A percentile compares a stretch with the other conserved stretches of the same genome.
Evolutionary conservation across 2,888 invertebrate species (phyloP).

Genomic region (Caradrina kadenii): DNA sequence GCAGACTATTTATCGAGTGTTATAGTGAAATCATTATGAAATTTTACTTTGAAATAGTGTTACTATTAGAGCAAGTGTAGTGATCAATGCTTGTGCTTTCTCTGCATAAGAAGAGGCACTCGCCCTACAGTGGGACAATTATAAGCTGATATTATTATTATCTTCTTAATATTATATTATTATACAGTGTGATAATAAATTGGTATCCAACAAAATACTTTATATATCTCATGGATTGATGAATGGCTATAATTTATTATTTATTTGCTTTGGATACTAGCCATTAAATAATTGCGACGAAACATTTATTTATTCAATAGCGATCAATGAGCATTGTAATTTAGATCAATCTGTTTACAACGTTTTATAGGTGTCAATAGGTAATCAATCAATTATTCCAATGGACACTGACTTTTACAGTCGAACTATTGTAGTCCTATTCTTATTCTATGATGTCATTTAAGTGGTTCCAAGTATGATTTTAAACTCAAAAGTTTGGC

Average conservation of each 20-base stretch:
- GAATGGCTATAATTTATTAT: constrained; percentile 34
- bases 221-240: constrained; percentile 10
- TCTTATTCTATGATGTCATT: constrained; percentile 5
- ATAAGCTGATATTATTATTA: too few relatives aligned
- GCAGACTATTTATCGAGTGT: too few relatives aligned
- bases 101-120: too few relatives aligned
- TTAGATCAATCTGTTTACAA: constrained; percentile 36
- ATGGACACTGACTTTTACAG: constrained; percentile 2
- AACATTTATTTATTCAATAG: constrained; percentile 31
- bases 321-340: constrained; percentile 44
- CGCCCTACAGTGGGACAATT: too few relatives aligned
- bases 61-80: too few relatives aligned
- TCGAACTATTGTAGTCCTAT: neutral
- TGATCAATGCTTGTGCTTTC: too few relatives aligned
- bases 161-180: too few relatives aligned
- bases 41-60: too few relatives aligned
- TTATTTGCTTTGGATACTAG: constrained; percentile 28
- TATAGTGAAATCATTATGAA: too few relatives aligned
- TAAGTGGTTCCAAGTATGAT: neutral
- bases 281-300: constrained; percentile 23
- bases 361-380: constrained; percentile 42
- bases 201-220: neutral
- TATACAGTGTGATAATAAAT: neutral
- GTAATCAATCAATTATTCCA: constrained; percentile 33
- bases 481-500: neutral